Evolutionary conservation across 2,888 invertebrate genomes (phyloP).

Genomic region (Leptura quadrifasciata): DNA sequence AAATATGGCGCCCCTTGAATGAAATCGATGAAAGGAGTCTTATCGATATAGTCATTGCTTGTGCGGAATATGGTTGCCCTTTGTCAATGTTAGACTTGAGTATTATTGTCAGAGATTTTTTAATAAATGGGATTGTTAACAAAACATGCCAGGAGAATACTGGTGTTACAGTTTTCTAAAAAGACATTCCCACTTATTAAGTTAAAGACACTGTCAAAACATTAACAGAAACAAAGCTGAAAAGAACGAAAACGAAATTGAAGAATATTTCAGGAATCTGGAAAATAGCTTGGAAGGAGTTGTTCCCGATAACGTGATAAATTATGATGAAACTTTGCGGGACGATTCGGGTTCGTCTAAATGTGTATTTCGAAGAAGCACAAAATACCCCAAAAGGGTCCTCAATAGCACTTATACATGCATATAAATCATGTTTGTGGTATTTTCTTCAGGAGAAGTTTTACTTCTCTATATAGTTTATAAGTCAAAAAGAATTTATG

Average conservation of each 20-base stretch:
- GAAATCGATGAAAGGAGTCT: neutral
- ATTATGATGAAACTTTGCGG: too few species aligned
- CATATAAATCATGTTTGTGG: neutral
- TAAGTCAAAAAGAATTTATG: neutral
- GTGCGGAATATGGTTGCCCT: neutral
- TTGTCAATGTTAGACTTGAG: conserved; percentile 2
- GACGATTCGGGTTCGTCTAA: too few species aligned
- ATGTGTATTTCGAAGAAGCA: conserved; percentile 3
- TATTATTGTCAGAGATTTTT: neutral
- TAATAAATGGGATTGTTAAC: neutral
- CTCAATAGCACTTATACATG: neutral
- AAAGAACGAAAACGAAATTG: too few species aligned
- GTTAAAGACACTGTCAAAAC: too few species aligned
- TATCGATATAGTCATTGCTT: neutral
- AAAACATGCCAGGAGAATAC: neutral
- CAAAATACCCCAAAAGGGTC: conserved; percentile 11
- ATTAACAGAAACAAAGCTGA: too few species aligned
- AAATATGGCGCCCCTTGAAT: neutral
- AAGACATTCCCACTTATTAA: too few species aligned
- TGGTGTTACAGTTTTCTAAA: too few species aligned
- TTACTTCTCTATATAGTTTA: conserved; percentile 4
- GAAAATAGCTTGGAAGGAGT: neutral
- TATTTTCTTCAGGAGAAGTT: neutral
- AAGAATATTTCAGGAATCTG: neutral
- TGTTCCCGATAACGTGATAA: neutral